phyloP scores from a whole-genome alignment of 2,797 vertebrate genomes.

The Furcifer pardalis region DNA sequence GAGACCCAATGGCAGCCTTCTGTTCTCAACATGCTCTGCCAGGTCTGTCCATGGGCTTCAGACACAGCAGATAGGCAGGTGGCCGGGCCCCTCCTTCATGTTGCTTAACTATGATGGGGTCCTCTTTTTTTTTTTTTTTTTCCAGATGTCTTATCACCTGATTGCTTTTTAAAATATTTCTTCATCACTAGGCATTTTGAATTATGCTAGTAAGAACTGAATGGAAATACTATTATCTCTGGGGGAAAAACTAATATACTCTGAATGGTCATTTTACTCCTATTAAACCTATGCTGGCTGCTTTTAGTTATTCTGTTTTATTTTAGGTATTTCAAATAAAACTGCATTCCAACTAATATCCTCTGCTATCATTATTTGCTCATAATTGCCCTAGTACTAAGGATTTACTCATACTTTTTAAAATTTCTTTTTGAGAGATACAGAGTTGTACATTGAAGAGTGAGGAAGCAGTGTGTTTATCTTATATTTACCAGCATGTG shows the following conservation, averaged over 20 bases:
- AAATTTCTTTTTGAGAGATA: not conserved
- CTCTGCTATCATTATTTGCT: not conserved
- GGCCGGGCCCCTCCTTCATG: too few species aligned
- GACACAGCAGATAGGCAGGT: too few species aligned
- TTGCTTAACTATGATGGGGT: too few species aligned
- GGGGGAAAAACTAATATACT: not conserved
- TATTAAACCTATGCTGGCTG: conserved; percentile 7
- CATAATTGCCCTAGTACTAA: not conserved
- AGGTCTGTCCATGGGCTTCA: too few species aligned
- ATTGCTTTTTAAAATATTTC: conserved; percentile 1
- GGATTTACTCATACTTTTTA: not conserved
- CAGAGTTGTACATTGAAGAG: not conserved
- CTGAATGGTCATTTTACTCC: not conserved
- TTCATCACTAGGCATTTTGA: not conserved
- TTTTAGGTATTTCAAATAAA: not conserved
- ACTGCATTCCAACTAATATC: not conserved
- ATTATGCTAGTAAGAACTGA: conserved; percentile 1
- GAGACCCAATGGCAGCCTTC: too few species aligned
- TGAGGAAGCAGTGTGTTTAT: not conserved
- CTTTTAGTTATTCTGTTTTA: conserved; percentile 8
- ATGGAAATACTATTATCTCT: not conserved
- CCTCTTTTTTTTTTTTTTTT: not conserved
- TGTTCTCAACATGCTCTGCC: too few species aligned
- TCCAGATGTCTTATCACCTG: conserved; percentile 1
- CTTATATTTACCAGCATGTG: not conserved